Conservation (phyloP, 2,888 invertebrate genomes). For the Drosophila anomalipes region DNA sequence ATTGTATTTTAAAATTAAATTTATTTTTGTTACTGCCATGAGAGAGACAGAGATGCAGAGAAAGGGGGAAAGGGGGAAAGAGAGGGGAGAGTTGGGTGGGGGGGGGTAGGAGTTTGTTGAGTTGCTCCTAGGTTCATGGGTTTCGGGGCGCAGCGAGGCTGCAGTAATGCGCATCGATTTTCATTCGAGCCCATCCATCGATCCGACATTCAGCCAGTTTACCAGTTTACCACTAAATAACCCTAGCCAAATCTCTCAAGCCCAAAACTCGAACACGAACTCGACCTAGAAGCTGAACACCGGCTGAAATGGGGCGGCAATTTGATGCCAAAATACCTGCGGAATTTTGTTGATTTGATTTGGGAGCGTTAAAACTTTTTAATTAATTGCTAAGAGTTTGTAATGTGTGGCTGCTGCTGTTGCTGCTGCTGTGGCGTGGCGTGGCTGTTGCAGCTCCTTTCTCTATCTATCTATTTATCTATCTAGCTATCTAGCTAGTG, state of each 20-base stretch:
- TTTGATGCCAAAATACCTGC: conserved; percentile 72
- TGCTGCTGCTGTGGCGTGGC: not conserved
- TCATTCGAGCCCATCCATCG: conserved; percentile 55
- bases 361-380: conserved; percentile 71
- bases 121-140: conserved; percentile 39
- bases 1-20: conserved; percentile 70
- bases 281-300: conserved; percentile 4
- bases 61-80: not conserved
- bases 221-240: conserved; percentile 14
- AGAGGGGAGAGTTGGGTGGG: not conserved
- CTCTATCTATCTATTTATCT: not conserved
- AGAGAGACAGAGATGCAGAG: not conserved
- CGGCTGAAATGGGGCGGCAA: conserved; percentile 23
- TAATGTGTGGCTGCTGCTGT: conserved; percentile 23
- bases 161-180: conserved; percentile 81
- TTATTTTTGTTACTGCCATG: conserved; percentile 63
- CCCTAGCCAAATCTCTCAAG: conserved; percentile 21
- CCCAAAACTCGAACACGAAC: conserved; percentile 7
- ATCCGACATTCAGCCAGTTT: conserved; percentile 23
- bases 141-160: conserved; percentile 71
- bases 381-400: conserved; percentile 69
- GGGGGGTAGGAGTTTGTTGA: conserved; percentile 23
- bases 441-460: not conserved
- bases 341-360: conserved; percentile 69
- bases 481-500: not conserved